Conservation (phyloP, 2,888 invertebrate genomes). For the Morpho helenor region DNA sequence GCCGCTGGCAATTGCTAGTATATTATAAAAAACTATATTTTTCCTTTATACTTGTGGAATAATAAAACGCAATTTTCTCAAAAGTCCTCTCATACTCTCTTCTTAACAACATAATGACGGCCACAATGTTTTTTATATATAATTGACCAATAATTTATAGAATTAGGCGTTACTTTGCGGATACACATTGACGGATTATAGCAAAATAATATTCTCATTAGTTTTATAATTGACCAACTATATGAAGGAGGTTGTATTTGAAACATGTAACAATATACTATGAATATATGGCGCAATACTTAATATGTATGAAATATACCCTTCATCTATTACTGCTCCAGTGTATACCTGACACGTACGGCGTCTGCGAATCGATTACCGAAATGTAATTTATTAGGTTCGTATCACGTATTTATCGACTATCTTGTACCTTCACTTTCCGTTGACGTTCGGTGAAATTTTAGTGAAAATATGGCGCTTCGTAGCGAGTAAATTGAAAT, state of each 20-base stretch:
- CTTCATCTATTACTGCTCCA: background rate
- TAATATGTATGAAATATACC: background rate
- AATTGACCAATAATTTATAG: no score
- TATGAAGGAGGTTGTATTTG: background rate
- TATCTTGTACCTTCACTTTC: conserved; percentile 26
- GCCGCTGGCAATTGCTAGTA: no score
- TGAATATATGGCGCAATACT: background rate
- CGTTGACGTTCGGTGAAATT: conserved; percentile 21
- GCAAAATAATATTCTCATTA: background rate
- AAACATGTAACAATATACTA: background rate
- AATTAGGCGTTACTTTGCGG: background rate
- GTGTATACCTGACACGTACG: background rate
- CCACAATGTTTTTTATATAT: no score
- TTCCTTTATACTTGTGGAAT: no score
- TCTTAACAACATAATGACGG: no score
- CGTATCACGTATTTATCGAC: conserved; percentile 30
- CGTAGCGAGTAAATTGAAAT: conserved; percentile 20
- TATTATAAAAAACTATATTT: no score
- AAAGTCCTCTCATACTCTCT: no score
- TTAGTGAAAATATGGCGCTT: conserved; percentile 22
- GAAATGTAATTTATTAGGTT: conserved; percentile 29
- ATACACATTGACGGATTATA: background rate
- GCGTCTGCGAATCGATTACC: conserved; percentile 31
- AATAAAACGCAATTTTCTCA: no score
- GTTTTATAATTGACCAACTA: background rate